Base-by-base conservation (phyloP, 2,888 invertebrate genomes). In the Meghimatium bilineatum region DNA sequence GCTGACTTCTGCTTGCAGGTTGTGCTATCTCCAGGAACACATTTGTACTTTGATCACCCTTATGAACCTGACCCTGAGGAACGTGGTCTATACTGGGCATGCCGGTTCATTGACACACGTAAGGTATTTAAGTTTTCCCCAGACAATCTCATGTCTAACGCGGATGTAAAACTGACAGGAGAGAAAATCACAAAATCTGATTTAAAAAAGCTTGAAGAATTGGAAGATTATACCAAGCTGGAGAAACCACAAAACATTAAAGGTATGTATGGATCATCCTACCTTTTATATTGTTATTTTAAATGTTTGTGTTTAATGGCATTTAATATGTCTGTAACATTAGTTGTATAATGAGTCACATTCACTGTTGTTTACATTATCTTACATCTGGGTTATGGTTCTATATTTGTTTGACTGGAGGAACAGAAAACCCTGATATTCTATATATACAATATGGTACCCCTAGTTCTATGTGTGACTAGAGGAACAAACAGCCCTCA, bases 51-150 rank as follows among this genome's bases (percentile, higher is more conserved):
- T 74, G 91, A 91, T 86, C 90, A 90, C 80, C 90, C 90, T 0
- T 84, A 89, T 60, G 91, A 91, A 77, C 91, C 91, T 1, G 89
- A 90, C 81, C 89, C 89, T 10, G 89, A 89, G 80, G 91, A 91
- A 82, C 83, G 88, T 56, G 91, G 91, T 0, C 87, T 85, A 66
- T 89, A 89, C 85, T 91, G 91, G 91, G 90, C 90, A 26, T 88
- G 91, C 0, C 83, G 90, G 10, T 87, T 85, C 86, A 88, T 90
- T 38, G 91, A 92, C 88, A 90, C 90, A 0, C 88, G 86, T 49
- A 92, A 91, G 82, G 89, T 90, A n/a, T 92, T 92, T 86, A 83
- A 85, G 29, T 92, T 91, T 84, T 89, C 89, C 86, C 92, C 92
- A 1, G 90, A 90, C 80, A 88, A 89, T 69, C 88, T 91, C 52